Evolutionary conservation across 2,113 vertebrate genomes (phyloP).

Genomic region (Peucedramus taeniatus): DNA sequence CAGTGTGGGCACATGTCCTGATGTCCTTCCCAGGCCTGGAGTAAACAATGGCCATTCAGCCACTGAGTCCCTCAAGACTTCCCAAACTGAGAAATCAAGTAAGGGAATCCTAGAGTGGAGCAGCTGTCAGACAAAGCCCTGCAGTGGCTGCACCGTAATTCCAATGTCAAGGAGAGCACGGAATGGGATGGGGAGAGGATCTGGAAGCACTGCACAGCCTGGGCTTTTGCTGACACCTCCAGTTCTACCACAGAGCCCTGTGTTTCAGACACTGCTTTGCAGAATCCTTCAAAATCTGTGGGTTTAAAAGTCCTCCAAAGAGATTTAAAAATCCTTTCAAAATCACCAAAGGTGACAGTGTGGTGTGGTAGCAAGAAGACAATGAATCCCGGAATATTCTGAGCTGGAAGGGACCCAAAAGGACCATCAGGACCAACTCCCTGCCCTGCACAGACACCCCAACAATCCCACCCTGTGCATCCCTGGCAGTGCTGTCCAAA

Average conservation of each 20-base stretch:
- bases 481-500: rapidly evolving
- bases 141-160: background rate
- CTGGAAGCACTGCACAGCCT: background rate
- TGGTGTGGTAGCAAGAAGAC: background rate
- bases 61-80: background rate
- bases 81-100: background rate
- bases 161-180: background rate
- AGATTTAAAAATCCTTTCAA: background rate
- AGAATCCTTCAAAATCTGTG: background rate
- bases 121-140: background rate
- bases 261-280: background rate
- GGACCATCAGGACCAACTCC: background rate
- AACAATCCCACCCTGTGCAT: background rate
- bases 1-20: background rate
- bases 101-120: background rate
- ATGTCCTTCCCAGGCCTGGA: background rate
- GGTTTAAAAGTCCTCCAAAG: background rate
- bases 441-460: background rate
- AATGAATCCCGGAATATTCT: background rate
- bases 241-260: background rate
- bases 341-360: background rate
- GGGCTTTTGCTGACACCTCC: background rate
- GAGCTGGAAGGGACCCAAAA: background rate
- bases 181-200: background rate
- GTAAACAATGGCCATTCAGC: background rate